phyloP scores from a whole-genome alignment of 2,797 vertebrate species.

The Sternotherus odoratus region DNA sequence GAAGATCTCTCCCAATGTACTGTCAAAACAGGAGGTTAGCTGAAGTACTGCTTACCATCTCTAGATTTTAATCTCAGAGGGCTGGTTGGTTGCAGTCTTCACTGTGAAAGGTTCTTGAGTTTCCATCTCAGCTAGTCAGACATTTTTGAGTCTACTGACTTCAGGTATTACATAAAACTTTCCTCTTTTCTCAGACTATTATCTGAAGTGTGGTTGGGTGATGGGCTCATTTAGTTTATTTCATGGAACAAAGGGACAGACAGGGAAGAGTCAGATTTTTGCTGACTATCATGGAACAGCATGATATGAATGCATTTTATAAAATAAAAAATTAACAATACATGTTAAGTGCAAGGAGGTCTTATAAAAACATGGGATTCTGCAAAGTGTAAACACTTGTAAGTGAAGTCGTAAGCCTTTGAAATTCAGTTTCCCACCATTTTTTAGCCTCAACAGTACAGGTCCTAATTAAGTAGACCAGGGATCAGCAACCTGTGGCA shows the following conservation, averaged over 20 bases:
- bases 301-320: too few relatives aligned
- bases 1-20: neutral
- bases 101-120: neutral
- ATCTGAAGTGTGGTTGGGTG: neutral
- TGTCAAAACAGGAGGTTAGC: neutral
- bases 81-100: neutral
- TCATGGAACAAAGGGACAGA: accelerated
- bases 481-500: too few relatives aligned
- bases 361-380: neutral
- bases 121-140: neutral
- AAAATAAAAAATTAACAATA: too few relatives aligned
- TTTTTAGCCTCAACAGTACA: neutral
- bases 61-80: neutral
- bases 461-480: neutral
- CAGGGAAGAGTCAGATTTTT: neutral
- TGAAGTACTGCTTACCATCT: neutral
- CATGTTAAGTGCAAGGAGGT: neutral
- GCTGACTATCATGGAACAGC: neutral
- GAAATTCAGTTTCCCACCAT: neutral
- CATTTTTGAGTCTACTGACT: neutral
- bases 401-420: neutral
- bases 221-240: neutral
- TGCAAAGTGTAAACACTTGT: neutral
- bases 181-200: neutral
- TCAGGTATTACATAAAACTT: neutral